Percentiles rank a stretch among this genome's conserved stretches.
Evolutionary conservation across 92 coral and sea anemone species (phyloP).

Genomic region (Epizoanthus stellaris): DNA sequence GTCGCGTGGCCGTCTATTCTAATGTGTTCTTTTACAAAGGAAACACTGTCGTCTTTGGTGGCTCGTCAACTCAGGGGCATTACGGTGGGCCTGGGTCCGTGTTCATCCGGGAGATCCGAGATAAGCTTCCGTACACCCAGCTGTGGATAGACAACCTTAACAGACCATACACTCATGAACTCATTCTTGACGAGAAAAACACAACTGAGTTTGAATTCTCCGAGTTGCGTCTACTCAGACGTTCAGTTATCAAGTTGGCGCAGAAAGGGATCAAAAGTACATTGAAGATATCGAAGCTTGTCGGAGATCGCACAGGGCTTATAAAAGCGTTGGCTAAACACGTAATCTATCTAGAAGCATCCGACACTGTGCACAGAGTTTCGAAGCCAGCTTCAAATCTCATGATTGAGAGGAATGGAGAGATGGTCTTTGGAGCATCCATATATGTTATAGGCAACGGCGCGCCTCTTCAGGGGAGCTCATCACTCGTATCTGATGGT

Average conservation of each 20-base stretch:
- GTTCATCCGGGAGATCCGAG: conserved; percentile 50
- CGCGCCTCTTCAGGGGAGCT: conserved; percentile 32
- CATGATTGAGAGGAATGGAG: conserved; percentile 53
- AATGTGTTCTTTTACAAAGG: conserved; percentile 58
- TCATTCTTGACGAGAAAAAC: conserved; percentile 57
- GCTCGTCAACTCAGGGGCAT: conserved; percentile 44
- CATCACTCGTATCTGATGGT: conserved; percentile 64
- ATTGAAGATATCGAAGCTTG: conserved; percentile 46
- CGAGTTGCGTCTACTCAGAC: conserved; percentile 52
- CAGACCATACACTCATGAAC: conserved; percentile 44
- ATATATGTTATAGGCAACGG: conserved; percentile 66
- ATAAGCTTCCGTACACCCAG: conserved; percentile 47
- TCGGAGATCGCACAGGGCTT: conserved; percentile 70
- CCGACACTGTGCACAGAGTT: conserved; percentile 62
- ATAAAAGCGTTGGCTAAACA: conserved; percentile 59
- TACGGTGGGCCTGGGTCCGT: conserved; percentile 75
- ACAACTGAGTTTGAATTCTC: conserved; percentile 53
- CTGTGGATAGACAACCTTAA: conserved; percentile 58
- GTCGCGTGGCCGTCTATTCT: conserved; percentile 69
- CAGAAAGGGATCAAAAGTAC: conserved; percentile 29
- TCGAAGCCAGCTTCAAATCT: conserved; percentile 68
- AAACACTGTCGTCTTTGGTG: conserved; percentile 53
- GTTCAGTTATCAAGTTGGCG: conserved; percentile 51
- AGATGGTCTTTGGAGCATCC: conserved; percentile 65
- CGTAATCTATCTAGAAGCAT: conserved; percentile 57